Percentiles rank a stretch among this genome's conserved stretches.
These are phyloP conservation scores for Ectemnius cavifrons DNA, from an alignment of 2,888 invertebrate genomes.

Conservation along the genomic window DNA sequence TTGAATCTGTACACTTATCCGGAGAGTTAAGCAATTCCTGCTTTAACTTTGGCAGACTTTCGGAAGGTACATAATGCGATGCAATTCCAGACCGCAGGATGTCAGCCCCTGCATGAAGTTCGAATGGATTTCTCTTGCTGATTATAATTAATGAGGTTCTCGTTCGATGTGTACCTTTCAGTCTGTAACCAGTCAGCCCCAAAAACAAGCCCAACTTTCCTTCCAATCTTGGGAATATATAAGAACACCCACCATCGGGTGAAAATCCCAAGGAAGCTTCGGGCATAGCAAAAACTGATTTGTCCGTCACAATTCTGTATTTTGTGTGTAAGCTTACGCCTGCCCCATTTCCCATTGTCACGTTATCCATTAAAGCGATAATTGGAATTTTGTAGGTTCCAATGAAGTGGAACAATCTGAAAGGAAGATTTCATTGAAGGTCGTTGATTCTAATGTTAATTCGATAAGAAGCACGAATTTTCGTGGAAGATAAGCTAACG, in stretches of 20 bases:
- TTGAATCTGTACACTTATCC: slow-evolving; percentile 78
- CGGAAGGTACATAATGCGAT: slow-evolving; percentile 89
- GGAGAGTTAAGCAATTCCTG: slow-evolving; percentile 81
- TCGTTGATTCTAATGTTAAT: neutral
- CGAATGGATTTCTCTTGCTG: neutral
- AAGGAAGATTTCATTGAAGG: slow-evolving; percentile 72
- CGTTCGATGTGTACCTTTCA: slow-evolving; percentile 78
- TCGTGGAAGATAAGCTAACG: neutral
- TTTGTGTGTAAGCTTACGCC: slow-evolving; percentile 96
- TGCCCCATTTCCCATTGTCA: slow-evolving; percentile 97
- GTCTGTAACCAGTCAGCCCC: slow-evolving; percentile 90
- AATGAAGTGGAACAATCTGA: slow-evolving; percentile 90
- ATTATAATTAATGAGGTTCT: too few species aligned
- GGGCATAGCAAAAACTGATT: slow-evolving; percentile 97
- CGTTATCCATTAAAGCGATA: slow-evolving; percentile 94
- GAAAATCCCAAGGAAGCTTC: slow-evolving; percentile 97
- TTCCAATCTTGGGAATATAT: slow-evolving; percentile 86
- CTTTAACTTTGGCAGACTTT: slow-evolving; percentile 83
- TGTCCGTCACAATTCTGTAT: slow-evolving; percentile 95
- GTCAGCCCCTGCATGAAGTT: slow-evolving; percentile 82
- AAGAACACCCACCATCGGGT: slow-evolving; percentile 97
- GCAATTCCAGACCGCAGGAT: slow-evolving; percentile 93
- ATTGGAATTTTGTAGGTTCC: slow-evolving; percentile 93
- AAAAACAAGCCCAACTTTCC: slow-evolving; percentile 93
- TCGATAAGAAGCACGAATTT: too few species aligned